Percentiles rank a stretch among this genome's conserved stretches.
Evolutionary conservation across 2,113 vertebrate species (phyloP).

Genomic region (Cephalopholis sonnerati): DNA sequence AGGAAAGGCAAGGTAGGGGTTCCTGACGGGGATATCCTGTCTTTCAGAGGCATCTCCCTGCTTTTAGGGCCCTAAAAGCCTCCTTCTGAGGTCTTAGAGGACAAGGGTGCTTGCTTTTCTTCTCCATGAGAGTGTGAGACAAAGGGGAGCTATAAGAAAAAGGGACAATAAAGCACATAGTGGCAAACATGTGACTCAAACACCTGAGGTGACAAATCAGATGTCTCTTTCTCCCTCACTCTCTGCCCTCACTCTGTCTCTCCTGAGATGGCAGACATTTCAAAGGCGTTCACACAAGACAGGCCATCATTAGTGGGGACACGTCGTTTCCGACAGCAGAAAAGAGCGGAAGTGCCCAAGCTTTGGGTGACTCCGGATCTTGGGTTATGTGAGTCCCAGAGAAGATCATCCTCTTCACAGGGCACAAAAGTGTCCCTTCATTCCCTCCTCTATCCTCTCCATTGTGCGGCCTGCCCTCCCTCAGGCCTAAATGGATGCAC

Average conservation of each 20-base stretch:
- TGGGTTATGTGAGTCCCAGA: slow-evolving; percentile 56
- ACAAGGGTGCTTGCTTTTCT: not conserved
- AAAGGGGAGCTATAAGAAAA: not conserved
- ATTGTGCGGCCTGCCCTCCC: slow-evolving; percentile 70
- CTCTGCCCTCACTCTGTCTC: slow-evolving; percentile 17
- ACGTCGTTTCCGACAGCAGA: slow-evolving; percentile 78
- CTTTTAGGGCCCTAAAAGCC: slow-evolving; percentile 25
- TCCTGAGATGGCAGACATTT: slow-evolving; percentile 60
- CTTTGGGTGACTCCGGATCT: slow-evolving; percentile 81
- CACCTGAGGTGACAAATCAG: slow-evolving; percentile 59
- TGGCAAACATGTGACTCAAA: slow-evolving; percentile 33
- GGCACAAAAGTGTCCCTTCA: slow-evolving; percentile 83
- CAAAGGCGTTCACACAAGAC: slow-evolving; percentile 70
- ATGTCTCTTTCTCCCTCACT: slow-evolving; percentile 33
- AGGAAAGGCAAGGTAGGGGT: slow-evolving; percentile 71
- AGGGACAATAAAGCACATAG: not conserved
- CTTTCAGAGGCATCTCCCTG: slow-evolving; percentile 72
- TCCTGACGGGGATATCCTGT: slow-evolving; percentile 86
- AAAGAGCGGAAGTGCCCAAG: slow-evolving; percentile 72
- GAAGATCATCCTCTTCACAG: slow-evolving; percentile 69
- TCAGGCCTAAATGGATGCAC: slow-evolving; percentile 78
- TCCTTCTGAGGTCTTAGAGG: slow-evolving; percentile 36
- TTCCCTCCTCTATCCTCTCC: slow-evolving; percentile 75
- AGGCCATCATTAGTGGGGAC: slow-evolving; percentile 74
- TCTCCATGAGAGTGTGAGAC: not conserved